Evolutionary conservation across 2,797 vertebrate genomes (phyloP).

Genomic region (Ceyx erithaca): DNA sequence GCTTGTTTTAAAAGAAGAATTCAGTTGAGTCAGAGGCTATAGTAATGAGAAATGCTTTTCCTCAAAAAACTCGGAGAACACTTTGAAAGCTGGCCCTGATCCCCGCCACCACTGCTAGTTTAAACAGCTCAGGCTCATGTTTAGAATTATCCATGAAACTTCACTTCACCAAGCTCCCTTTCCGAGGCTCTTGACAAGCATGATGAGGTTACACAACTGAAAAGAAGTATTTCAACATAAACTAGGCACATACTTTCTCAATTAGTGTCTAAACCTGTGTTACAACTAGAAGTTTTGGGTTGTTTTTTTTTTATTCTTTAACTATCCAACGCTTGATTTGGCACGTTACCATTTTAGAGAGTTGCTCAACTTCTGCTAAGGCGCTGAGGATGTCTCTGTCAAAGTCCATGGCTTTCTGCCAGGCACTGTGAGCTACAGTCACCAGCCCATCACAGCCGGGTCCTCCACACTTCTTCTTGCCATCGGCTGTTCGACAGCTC

Average conservation of each 20-base stretch:
- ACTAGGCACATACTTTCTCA: constrained; percentile 18
- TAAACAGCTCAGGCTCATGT: constrained; percentile 35
- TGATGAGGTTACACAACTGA: not conserved
- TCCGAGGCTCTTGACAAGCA: not conserved
- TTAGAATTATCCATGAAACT: not conserved
- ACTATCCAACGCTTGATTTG: not conserved
- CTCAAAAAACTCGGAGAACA: constrained; percentile 24
- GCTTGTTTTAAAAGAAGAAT: not conserved
- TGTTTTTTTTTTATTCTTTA: not conserved
- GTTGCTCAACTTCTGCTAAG: constrained; percentile 92
- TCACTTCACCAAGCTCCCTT: not conserved
- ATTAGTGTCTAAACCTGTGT: not conserved
- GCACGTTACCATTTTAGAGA: constrained; percentile 90
- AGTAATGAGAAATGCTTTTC: not conserved
- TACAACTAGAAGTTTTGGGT: not conserved
- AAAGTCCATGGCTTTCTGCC: constrained; percentile 88
- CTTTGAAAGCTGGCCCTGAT: constrained; percentile 21
- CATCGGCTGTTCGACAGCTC: constrained; percentile 84
- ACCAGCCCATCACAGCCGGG: constrained; percentile 87
- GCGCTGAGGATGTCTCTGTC: constrained; percentile 89
- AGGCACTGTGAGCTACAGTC: constrained; percentile 81
- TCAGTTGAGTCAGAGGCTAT: not conserved
- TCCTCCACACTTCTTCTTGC: constrained; percentile 86
- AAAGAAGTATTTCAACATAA: not conserved
- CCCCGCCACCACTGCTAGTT: constrained; percentile 26